Conservation (phyloP, 2,888 invertebrate genomes). For the Yponomeuta plumbellus region DNA sequence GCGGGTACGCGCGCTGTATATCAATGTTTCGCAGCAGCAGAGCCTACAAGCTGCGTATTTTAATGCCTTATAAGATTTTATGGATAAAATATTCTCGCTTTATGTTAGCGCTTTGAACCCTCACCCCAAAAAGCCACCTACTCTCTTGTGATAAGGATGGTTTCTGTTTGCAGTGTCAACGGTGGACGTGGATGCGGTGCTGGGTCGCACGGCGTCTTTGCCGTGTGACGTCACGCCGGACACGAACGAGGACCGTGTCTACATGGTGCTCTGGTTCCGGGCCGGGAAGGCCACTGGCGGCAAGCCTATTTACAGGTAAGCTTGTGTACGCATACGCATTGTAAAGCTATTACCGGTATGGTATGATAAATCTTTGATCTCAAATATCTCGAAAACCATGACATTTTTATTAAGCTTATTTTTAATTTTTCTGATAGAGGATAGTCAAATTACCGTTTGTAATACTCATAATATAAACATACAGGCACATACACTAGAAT, state of each 20-base stretch:
- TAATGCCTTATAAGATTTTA: constrained; percentile 12
- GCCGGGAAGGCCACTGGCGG: constrained; percentile 82
- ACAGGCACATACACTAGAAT: no score
- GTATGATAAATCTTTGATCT: no score
- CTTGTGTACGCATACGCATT: no score
- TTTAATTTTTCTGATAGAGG: no score
- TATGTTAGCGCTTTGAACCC: neutral
- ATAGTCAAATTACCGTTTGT: no score
- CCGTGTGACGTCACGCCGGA: constrained; percentile 94
- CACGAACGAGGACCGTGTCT: constrained; percentile 88
- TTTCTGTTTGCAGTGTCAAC: constrained; percentile 54
- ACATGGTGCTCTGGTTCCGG: constrained; percentile 95
- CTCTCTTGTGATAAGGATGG: neutral
- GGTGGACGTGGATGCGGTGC: constrained; percentile 85
- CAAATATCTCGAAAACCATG: no score
- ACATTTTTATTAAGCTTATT: no score
- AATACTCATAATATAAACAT: no score
- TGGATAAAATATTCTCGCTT: neutral
- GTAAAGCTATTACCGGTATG: no score
- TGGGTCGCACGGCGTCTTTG: constrained; percentile 88
- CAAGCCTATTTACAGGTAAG: constrained; percentile 92
- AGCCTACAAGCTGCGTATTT: constrained; percentile 10
- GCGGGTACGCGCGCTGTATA: constrained; percentile 2
- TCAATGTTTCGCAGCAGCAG: constrained; percentile 5
- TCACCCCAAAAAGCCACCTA: neutral